phyloP scores from a whole-genome alignment of 2,113 vertebrate genomes.

The Diphyllodes magnificus region DNA sequence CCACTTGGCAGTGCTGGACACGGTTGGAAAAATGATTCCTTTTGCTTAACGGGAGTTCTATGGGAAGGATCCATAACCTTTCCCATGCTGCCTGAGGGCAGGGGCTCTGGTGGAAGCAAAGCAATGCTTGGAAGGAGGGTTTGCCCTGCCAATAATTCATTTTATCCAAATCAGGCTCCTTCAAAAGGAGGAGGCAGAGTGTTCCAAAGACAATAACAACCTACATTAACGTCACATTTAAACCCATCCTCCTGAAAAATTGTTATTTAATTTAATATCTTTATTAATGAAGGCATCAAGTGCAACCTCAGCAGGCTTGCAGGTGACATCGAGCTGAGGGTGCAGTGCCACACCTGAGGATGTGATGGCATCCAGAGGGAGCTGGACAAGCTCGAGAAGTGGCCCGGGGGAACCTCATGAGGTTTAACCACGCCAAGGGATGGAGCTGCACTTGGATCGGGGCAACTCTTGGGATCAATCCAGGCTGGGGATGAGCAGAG shows the following conservation, averaged over 20 bases:
- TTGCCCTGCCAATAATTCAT: neutral
- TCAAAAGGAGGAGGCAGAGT: neutral
- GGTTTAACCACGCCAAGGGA: fast-evolving
- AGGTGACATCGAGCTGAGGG: neutral
- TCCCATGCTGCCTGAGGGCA: neutral
- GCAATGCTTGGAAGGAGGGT: neutral
- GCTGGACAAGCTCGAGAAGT: neutral
- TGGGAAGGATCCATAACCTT: neutral
- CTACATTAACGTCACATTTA: neutral
- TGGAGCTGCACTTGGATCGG: neutral
- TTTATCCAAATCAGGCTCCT: neutral
- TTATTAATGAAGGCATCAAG: neutral
- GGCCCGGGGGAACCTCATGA: neutral
- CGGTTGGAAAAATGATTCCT: neutral
- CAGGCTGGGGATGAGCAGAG: neutral
- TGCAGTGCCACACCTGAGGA: neutral
- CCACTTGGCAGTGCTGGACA: neutral
- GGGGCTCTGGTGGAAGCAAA: fast-evolving
- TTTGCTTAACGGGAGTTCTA: neutral
- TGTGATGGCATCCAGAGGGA: neutral
- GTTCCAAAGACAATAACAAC: neutral
- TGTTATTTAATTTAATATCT: neutral
- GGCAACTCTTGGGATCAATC: neutral
- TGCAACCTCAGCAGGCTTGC: neutral
- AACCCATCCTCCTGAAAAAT: neutral